phyloP scores from a whole-genome alignment of 2,888 invertebrate species.

The Xestia c-nigrum region DNA sequence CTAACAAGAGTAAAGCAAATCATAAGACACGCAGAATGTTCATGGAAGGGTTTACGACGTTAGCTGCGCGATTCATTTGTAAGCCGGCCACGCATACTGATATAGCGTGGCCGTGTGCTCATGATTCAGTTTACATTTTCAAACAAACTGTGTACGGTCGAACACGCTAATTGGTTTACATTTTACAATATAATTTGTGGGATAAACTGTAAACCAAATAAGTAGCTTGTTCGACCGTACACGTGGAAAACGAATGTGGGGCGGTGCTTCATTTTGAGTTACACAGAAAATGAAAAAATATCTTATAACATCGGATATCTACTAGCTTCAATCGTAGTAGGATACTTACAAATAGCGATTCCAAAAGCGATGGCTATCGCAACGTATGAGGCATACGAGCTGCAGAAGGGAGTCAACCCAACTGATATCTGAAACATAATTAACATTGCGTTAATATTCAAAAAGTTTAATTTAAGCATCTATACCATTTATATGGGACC shows the following conservation, averaged over 20 bases:
- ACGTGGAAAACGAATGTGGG: not conserved
- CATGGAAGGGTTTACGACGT: not conserved
- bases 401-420: constrained; percentile 95
- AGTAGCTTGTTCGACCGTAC: no score
- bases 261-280: not conserved
- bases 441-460: not conserved
- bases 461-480: not conserved
- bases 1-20: not conserved
- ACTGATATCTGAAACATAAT: constrained; percentile 90
- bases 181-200: no score
- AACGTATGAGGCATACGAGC: constrained; percentile 94
- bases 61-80: not conserved
- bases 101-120: not conserved
- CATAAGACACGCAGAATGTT: no score
- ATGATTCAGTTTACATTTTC: not conserved
- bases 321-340: no score
- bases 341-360: constrained; percentile 95
- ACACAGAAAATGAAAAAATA: not conserved
- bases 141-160: no score
- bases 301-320: not conserved
- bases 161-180: no score
- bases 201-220: no score
- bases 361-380: constrained; percentile 97
- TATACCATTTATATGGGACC: not conserved
- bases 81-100: not conserved